A percentile compares a stretch with the other conserved stretches of the same genome.
phyloP scores from a whole-genome alignment of 2,113 vertebrate genomes.

The Hoplias malabaricus region DNA sequence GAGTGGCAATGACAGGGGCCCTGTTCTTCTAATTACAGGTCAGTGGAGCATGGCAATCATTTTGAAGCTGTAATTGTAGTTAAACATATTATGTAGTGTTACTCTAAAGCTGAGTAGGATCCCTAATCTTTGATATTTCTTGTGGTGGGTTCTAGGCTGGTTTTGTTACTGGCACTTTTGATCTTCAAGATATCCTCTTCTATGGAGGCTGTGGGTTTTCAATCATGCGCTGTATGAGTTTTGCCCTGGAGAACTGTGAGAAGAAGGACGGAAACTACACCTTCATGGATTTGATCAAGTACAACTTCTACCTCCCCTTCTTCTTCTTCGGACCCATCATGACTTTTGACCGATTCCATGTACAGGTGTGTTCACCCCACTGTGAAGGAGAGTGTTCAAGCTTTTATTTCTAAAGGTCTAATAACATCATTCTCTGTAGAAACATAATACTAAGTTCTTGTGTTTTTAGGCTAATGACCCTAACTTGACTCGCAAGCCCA shows the following conservation, averaged over 20 bases:
- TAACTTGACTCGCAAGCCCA: constrained; percentile 79
- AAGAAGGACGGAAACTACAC: constrained; percentile 84
- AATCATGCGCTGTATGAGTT: constrained; percentile 94
- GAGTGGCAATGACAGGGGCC: no score
- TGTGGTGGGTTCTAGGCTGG: constrained; percentile 57
- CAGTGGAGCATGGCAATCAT: no score
- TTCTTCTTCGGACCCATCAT: constrained; percentile 98
- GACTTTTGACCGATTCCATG: constrained; percentile 90
- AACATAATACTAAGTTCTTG: background rate
- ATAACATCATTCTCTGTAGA: background rate
- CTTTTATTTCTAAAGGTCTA: background rate
- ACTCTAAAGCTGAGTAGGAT: background rate
- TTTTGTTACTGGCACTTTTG: constrained; percentile 85
- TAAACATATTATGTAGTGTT: no score
- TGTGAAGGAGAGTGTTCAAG: no score
- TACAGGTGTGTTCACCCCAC: constrained; percentile 75
- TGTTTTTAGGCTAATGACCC: constrained; percentile 77
- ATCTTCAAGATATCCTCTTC: constrained; percentile 92
- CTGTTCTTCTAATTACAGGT: no score
- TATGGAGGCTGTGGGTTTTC: constrained; percentile 90
- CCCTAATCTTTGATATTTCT: background rate
- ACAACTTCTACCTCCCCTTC: constrained; percentile 99
- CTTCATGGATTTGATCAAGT: constrained; percentile 88
- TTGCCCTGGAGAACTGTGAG: constrained; percentile 86
- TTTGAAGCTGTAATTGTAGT: no score